Evolutionary conservation across 2,888 invertebrate species (phyloP).

Genomic region (Atrina japonica): DNA sequence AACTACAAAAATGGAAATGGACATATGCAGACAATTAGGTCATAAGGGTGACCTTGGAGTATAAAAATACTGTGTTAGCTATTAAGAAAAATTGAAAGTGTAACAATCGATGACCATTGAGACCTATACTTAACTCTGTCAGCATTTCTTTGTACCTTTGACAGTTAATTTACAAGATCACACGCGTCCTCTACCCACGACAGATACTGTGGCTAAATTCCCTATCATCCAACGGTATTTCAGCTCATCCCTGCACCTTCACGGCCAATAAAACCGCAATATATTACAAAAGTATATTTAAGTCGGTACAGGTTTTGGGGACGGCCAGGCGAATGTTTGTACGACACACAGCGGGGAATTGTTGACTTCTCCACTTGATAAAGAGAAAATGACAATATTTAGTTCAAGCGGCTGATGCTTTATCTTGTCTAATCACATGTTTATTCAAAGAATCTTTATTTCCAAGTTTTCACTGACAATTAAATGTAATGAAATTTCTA

Average conservation of each 20-base stretch:
- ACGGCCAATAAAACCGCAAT: constrained; percentile 16
- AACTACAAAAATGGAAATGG: too few relatives aligned
- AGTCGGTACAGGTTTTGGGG: constrained; percentile 18
- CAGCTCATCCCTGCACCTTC: constrained; percentile 33
- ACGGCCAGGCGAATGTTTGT: constrained; percentile 14
- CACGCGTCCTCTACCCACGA: constrained; percentile 10
- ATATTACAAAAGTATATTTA: constrained; percentile 9
- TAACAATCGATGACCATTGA: background rate
- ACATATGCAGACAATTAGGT: too few relatives aligned
- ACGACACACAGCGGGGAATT: constrained; percentile 16
- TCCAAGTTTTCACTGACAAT: constrained; percentile 57
- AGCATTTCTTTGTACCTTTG: constrained; percentile 37
- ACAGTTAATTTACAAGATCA: constrained; percentile 48
- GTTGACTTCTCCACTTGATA: constrained; percentile 10
- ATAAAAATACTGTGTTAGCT: too few relatives aligned
- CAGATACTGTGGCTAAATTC: background rate
- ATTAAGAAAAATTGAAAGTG: constrained; percentile 26
- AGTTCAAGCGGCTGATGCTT: constrained; percentile 23
- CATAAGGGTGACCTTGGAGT: too few relatives aligned
- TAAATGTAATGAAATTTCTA: constrained; percentile 60
- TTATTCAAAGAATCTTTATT: constrained; percentile 40
- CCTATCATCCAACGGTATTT: constrained; percentile 16
- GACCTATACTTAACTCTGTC: constrained; percentile 41
- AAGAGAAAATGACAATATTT: constrained; percentile 33
- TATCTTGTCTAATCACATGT: constrained; percentile 38